phyloP scores from a whole-genome alignment of 53 echinoderm and acorn worm species.

The Astropecten irregularis region DNA sequence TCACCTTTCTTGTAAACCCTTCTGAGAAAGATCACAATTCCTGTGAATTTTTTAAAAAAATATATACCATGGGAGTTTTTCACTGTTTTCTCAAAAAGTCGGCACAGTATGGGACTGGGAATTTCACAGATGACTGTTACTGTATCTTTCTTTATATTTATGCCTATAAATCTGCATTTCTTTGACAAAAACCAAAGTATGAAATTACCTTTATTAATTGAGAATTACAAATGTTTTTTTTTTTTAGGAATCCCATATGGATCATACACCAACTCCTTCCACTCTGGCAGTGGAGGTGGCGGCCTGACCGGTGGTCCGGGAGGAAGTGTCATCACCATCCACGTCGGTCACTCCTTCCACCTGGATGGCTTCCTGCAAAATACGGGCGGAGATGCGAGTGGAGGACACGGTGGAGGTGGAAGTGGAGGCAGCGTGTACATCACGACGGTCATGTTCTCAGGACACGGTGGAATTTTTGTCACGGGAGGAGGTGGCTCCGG shows the following conservation, averaged over 20 bases:
- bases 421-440: slow-evolving; percentile 92
- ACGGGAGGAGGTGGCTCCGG: slow-evolving; percentile 75
- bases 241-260: slow-evolving; percentile 73
- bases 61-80: no score
- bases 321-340: slow-evolving; percentile 74
- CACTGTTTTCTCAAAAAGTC: no score
- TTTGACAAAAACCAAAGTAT: neutral
- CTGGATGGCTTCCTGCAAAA: slow-evolving; percentile 77
- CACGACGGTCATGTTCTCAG: slow-evolving; percentile 75
- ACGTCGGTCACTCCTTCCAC: slow-evolving; percentile 76
- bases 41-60: neutral
- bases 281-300: slow-evolving; percentile 89
- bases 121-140: no score
- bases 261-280: slow-evolving; percentile 77
- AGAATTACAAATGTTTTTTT: no score
- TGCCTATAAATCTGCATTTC: no score
- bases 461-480: slow-evolving; percentile 77
- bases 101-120: no score
- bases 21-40: neutral
- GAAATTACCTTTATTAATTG: neutral
- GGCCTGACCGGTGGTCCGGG: slow-evolving; percentile 71
- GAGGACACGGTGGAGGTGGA: slow-evolving; percentile 75
- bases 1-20: neutral
- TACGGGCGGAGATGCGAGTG: slow-evolving; percentile 68
- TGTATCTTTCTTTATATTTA: no score